Evolutionary conservation across 2,797 vertebrate genomes (phyloP).

Genomic region (Gymnocypris eckloni): DNA sequence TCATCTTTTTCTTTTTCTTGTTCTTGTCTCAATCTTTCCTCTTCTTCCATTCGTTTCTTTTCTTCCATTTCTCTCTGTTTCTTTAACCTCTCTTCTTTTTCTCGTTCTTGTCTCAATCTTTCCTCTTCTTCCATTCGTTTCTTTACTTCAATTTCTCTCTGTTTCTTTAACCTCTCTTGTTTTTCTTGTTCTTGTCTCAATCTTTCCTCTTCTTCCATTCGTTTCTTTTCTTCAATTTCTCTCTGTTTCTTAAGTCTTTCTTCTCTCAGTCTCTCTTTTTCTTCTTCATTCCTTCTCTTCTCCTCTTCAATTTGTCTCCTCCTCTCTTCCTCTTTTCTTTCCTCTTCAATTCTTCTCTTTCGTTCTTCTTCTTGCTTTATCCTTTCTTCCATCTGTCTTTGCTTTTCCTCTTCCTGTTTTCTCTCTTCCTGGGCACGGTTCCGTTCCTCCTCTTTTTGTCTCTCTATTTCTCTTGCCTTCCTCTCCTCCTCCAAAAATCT

Average conservation of each 20-base stretch:
- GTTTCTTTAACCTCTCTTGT: slow-evolving; percentile 31
- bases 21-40: not conserved
- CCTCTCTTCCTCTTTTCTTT: slow-evolving; percentile 29
- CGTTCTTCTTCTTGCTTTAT: slow-evolving; percentile 13
- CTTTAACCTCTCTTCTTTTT: not conserved
- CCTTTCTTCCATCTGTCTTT: slow-evolving; percentile 19
- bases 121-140: not conserved
- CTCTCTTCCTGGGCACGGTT: slow-evolving; percentile 24
- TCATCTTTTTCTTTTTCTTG: not conserved
- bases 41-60: not conserved
- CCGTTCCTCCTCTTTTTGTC: slow-evolving; percentile 6
- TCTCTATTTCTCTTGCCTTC: not conserved
- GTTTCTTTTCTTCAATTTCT: slow-evolving; percentile 37
- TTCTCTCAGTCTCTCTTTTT: not conserved
- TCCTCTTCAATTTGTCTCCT: not conserved
- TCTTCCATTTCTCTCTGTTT: not conserved
- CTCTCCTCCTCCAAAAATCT: slow-evolving; percentile 17
- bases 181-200: slow-evolving; percentile 20
- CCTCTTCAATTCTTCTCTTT: not conserved
- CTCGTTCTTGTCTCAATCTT: not conserved
- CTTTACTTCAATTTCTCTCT: not conserved
- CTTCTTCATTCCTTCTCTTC: slow-evolving; percentile 9
- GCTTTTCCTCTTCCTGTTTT: slow-evolving; percentile 30
- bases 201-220: slow-evolving; percentile 43
- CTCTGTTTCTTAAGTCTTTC: slow-evolving; percentile 3